Base-by-base conservation (phyloP, 2,888 invertebrate genomes). In the Trypoxylon attenuatum region DNA sequence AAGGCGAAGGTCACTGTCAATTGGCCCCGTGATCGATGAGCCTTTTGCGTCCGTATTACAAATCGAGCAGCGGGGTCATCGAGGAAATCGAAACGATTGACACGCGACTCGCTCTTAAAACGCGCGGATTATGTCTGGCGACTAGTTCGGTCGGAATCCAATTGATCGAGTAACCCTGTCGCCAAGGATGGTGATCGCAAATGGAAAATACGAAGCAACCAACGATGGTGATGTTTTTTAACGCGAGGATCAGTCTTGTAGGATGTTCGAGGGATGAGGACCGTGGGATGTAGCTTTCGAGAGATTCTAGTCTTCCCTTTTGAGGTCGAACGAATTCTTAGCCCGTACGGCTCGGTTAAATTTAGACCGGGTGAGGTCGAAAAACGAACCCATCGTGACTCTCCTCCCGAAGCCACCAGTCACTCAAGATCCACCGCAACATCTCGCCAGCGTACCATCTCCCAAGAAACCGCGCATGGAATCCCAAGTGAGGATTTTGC, bases 51-150 rank as follows among this genome's bases (percentile, higher is more conserved):
- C n/a, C 39, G 60, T 51, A 62, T 63, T 55, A 60, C 69, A 76
- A 76, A 62, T 62, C 38, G 51, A 71, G 54, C 47, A 71, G 54
- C 51, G 18, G 10, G 46, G 53, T 46, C 41, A 43, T 69, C 46
- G 55, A 66, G 60, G 54, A 47, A 55, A 46, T 64, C 64, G 52
- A 57, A 63, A 68, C 57, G 53, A 41, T 54, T 62, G 47, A 69
- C 61, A 65, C 33, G 33, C n/a, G n/a, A n/a, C 66, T 64, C 73
- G 73, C 75, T 74, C 72, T 63, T 71, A 71, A 65, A 73, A 78
- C 82, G 75, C 77, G 81, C 78, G 71, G 77, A 77, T 79, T 79
- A 77, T 78, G 76, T 74, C 75, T n/a, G 73, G 65, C 71, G 70
- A 73, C 60, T 59, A 69, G 62, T 62, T 57, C 68, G 76, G 53